Base-by-base conservation (phyloP, 1,140 invertebrate species). In the Kradibia gibbosae region DNA sequence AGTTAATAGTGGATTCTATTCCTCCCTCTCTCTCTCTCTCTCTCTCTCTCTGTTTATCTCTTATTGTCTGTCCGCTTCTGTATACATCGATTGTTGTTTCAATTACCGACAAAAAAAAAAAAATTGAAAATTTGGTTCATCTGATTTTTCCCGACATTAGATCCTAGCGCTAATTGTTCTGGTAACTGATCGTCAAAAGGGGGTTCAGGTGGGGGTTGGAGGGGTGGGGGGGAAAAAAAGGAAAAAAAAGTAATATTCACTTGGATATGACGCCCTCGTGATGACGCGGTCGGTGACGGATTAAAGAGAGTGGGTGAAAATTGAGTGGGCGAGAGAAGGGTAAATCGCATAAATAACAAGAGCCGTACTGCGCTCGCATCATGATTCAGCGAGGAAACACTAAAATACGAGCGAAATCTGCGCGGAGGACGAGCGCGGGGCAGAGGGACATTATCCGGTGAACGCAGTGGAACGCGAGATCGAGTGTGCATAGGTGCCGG, bases 401-500 rank as follows among this genome's bases (percentile, higher is more conserved):
- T 34, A 36, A 65, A 67, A 39, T 67, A 67, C 28, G 36, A 8
- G 36, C 1, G n/a, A 36, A 39, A 67, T 10, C 22, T 0, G 42
- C 81, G 78, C 67, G 78, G 4, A 42, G 8, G 39, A 74, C 62
- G 36, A 85, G 84, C 83, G 36, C 53, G 50, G 67, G 17, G 73
- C 3, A 42, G 1, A 7, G 34, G 8, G 13, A 28, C 25, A 72
- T 77, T 31, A 39, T 13, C 22, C 11, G 20, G 78, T 80, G 82
- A 83, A 83, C 15, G 60, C 72, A 83, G 45, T 36, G 20, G 34
- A 17, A 53, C 50, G 50, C 10, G 50, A 22, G 50, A 22, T 11
- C 50, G 11, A 36, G 17, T 22, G 39, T 0, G 34, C 34, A 39
- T 48, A 72, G 42, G 70, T 48, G 83, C 53, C 67, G 80, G 55